These are phyloP conservation scores for Hypotaenidia okinawae DNA, from an alignment of 2,797 vertebrate genomes.

Conservation along the genomic window DNA sequence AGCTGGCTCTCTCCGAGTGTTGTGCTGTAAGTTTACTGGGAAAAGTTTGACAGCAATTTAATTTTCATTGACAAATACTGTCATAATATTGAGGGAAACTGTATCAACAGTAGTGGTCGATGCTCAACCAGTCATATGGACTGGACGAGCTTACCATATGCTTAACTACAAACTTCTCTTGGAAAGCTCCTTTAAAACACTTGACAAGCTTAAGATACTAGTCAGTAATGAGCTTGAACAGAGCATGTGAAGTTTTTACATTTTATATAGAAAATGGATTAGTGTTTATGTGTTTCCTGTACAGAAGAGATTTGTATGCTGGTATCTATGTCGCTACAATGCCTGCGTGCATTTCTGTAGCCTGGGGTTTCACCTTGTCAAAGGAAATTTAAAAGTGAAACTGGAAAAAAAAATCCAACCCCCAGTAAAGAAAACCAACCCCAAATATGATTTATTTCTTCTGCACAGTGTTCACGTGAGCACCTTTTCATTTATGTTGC, in stretches of 20 bases:
- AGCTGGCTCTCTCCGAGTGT: conserved; percentile 75
- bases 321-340: not conserved
- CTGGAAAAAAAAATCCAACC: not conserved
- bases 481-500: conserved; percentile 28
- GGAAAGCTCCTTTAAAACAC: conserved; percentile 80
- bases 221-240: conserved; percentile 77
- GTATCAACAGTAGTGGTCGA: conserved; percentile 84
- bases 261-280: conserved; percentile 54
- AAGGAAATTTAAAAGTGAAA: conserved; percentile 47
- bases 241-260: conserved; percentile 60
- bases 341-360: not conserved
- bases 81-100: conserved; percentile 84
- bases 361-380: conserved; percentile 21
- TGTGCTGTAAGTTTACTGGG: conserved; percentile 78
- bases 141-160: conserved; percentile 84
- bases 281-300: conserved; percentile 49
- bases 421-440: no score
- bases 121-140: conserved; percentile 86
- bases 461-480: conserved; percentile 1
- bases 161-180: conserved; percentile 81
- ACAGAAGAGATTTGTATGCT: conserved; percentile 31
- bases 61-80: conserved; percentile 85
- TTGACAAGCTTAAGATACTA: conserved; percentile 82
- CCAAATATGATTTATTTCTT: conserved; percentile 18
- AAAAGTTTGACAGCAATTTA: conserved; percentile 85